Evolutionary conservation across 2,113 vertebrate genomes (phyloP), one percentile per base, ranked within the genome.

Genomic region (Seriola aureovittata): DNA sequence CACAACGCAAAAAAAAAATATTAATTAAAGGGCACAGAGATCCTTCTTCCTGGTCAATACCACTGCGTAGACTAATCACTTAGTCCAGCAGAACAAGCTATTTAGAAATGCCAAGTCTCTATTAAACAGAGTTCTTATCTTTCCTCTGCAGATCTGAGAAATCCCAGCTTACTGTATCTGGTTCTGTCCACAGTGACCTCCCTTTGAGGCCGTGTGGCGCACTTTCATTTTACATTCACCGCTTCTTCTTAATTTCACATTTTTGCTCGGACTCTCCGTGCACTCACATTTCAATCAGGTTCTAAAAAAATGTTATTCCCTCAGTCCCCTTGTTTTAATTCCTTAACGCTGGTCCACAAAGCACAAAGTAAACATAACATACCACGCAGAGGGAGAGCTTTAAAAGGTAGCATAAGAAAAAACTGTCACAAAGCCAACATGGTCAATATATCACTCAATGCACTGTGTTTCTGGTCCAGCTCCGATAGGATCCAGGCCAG

Each of bases 381-480:
- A 62, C n/a, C 66, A 2, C 75, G 78, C 62, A 75, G 34, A 17
- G 48, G 48, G 54, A 73, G 63, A 19, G 50, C 62, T 80, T 65
- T 48, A 29, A 29, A 83, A 82, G 40, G 55, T 29, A 82, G 40
- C 74, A 46, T 44, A 58, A 85, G 59, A 76, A 72, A 73, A 86
- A 83, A 32, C 77, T 93, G 89, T 89, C 87, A 90, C 85, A 75
- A 88, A 72, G 72, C 32, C 87, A 89, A 75, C 75, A 40, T 36
- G 66, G 71, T 77, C 74, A 80, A 92, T 90, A 81, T 81, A 85
- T 92, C 88, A 92, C 75, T 81, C 58, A 73, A 13, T n/a, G 44
- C 70, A 50, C 63, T 59, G 36, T 72, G 71, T 79, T 86, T 78
- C 86, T 92, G 89, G 5, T 82, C 71, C 81, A 67, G 63, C 55